Base-by-base conservation (phyloP, 92 coral and sea anemone species). In the Pocillopora meandrina region DNA sequence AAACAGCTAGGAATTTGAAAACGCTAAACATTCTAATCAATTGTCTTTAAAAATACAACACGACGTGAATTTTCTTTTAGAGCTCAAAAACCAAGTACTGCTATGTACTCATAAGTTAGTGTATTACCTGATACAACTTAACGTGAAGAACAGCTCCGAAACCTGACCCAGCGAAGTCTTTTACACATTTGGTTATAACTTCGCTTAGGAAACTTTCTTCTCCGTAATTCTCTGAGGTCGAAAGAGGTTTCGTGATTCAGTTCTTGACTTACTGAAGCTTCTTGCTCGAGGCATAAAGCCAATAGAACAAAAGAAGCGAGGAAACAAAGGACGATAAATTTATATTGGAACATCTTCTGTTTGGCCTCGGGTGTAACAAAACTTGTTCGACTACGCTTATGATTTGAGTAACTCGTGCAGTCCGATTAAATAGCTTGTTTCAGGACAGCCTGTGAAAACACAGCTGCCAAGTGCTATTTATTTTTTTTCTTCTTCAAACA, bases 391-490 rank as follows among this genome's bases (percentile, higher is more conserved):
- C 71, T 18, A 72, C 52, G 5, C 56, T 15, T 56, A 33, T 3
- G 82, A 58, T 16, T 77, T 61, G 42, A 62, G 71, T 61, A 77
- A 71, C 56, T 42, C n/a, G 19, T 23, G 60, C 13, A 33, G 34
- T 35, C 35, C 64, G 34, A 0, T 15, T 31, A 75, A 77, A 36
- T 77, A 11, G 18, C 23, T 35, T 34, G 33, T 58, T 7, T 21
- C 57, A 18, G 34, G 42, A 36, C 59, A 77, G 14, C 35, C 82
- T 77, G 52, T 77, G 17, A 70, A 68, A 76, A 62, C 36, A 77
- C 82, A 77, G n/a, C 82, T 77, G 82, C 71, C 64, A 47, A 63
- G 71, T 77, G 16, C 71, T 42, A 42, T 42, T 42, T 3, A 3
- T 42, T 42, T 42, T 61, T 63, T 47, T 77, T 55, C 61, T 21